phyloP scores from a whole-genome alignment of 2,113 vertebrate genomes.

The Apteryx owenii region DNA sequence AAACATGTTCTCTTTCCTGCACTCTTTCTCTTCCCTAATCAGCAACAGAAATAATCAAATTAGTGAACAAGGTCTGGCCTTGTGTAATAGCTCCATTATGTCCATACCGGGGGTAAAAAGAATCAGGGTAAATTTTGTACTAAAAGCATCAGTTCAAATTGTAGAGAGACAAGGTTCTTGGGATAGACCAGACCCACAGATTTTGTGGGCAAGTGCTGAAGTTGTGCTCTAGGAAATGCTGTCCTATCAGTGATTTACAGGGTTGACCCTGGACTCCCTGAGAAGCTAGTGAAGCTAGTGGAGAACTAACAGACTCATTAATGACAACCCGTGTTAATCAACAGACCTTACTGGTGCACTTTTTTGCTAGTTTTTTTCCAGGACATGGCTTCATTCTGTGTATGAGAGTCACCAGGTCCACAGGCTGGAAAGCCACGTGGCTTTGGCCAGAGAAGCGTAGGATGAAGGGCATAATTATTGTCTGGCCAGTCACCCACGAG shows the following conservation, averaged over 20 bases:
- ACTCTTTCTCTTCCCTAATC: neutral
- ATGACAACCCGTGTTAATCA: neutral
- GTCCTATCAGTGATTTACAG: neutral
- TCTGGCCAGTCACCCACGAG: fast-evolving
- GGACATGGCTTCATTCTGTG: neutral
- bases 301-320: neutral
- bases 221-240: neutral
- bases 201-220: neutral
- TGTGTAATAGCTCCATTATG: neutral
- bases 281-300: neutral
- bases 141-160: neutral
- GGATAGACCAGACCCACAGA: neutral
- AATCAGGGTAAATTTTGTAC: neutral
- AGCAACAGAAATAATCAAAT: constrained; percentile 3
- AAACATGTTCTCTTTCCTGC: neutral
- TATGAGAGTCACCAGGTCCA: neutral
- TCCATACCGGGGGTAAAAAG: neutral
- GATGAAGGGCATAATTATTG: neutral
- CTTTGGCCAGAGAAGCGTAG: neutral
- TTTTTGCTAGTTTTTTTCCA: neutral
- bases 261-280: neutral
- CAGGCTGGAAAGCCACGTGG: neutral
- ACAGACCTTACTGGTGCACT: neutral
- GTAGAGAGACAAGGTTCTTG: neutral
- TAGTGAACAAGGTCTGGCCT: neutral